Conservation (phyloP, 2,113 vertebrate species). For the Rafetus swinhoei region DNA sequence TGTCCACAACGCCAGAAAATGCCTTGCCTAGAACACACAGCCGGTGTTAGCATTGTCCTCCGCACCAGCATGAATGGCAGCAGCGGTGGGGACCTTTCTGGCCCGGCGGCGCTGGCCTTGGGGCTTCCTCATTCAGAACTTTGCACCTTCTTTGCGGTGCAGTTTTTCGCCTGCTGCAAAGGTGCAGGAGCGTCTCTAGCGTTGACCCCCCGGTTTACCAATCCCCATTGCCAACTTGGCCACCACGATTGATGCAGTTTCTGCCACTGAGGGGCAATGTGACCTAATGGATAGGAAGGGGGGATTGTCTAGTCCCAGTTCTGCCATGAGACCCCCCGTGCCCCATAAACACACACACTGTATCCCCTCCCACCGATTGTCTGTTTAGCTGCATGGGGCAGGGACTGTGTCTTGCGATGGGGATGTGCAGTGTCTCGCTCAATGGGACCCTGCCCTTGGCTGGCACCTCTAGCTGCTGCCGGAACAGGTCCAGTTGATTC, state of each 20-base stretch:
- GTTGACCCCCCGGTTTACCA: fast-evolving
- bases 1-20: neutral
- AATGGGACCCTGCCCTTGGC: neutral
- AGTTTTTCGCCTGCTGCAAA: neutral
- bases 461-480: neutral
- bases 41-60: neutral
- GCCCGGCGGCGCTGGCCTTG: neutral
- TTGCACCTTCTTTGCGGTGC: neutral
- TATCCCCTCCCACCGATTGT: neutral
- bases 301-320: too few species aligned
- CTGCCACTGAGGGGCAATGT: neutral
- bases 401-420: neutral
- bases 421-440: fast-evolving
- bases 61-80: neutral
- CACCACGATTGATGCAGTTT: neutral
- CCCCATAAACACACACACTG: neutral
- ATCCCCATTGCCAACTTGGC: neutral
- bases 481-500: neutral
- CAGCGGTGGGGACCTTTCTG: neutral
- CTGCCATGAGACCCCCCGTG: neutral
- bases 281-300: too few species aligned
- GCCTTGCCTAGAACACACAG: neutral
- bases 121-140: neutral
- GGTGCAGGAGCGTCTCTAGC: neutral
- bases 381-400: neutral